These are phyloP conservation scores for Rissa tridactyla DNA, from an alignment of 2,113 vertebrate genomes.

Conservation along the genomic window DNA sequence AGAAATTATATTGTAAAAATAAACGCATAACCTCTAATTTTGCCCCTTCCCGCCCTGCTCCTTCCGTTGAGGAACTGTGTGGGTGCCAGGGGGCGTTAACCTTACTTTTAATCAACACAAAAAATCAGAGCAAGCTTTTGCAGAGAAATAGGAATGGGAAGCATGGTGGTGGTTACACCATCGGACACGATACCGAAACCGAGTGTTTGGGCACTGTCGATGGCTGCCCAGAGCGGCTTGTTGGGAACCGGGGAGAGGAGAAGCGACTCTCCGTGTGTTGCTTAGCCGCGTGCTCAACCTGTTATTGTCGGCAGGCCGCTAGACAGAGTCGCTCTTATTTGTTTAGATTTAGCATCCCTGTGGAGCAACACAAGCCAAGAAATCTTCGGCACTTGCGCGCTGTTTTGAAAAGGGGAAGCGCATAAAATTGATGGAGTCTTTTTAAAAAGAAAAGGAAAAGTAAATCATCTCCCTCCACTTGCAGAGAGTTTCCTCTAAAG, in stretches of 20 bases:
- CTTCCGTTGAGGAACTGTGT: rapidly evolving
- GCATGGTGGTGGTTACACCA: not conserved
- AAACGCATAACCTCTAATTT: rapidly evolving
- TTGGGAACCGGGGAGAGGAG: not conserved
- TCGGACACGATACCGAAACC: rapidly evolving
- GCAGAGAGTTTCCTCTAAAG: not conserved
- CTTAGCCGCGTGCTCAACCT: not conserved
- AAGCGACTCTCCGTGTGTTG: not conserved
- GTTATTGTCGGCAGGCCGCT: not conserved
- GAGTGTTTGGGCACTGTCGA: not conserved
- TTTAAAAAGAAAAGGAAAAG: not conserved
- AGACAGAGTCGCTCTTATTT: not conserved
- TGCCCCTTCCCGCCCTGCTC: not conserved
- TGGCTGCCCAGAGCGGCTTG: not conserved
- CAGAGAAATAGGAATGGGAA: not conserved
- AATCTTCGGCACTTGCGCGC: rapidly evolving
- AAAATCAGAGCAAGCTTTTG: not conserved
- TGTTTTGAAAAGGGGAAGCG: not conserved
- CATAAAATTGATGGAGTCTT: not conserved
- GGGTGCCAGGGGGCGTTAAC: not conserved
- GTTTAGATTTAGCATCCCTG: not conserved
- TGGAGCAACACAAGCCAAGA: not conserved
- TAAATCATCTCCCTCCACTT: not conserved
- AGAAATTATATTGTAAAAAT: not conserved
- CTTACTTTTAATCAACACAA: not conserved